phyloP scores from a whole-genome alignment of 2,797 vertebrate genomes.

The Ammospiza maritima region DNA sequence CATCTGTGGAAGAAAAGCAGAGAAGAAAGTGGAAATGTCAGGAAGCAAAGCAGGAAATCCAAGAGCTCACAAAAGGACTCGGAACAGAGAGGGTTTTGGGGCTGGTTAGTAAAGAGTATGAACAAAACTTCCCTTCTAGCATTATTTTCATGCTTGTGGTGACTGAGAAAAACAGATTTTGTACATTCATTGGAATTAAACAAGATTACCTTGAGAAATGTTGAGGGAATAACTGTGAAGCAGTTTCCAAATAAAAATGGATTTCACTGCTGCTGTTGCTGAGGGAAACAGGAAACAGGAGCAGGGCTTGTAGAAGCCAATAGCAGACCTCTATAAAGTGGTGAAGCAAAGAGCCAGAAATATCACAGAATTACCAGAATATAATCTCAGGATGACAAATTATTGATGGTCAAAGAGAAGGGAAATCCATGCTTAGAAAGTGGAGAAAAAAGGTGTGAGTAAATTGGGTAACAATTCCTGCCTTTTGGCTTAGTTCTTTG shows the following conservation, averaged over 20 bases:
- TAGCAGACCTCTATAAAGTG: background rate
- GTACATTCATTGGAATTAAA: background rate
- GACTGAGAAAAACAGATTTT: background rate
- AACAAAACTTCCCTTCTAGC: background rate
- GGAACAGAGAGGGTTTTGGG: background rate
- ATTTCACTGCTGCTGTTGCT: background rate
- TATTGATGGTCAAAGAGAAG: background rate
- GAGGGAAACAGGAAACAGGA: background rate
- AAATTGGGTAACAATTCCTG: background rate
- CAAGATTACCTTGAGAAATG: background rate
- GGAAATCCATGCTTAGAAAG: background rate
- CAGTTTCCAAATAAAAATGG: background rate
- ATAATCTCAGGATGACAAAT: background rate
- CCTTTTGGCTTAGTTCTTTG: background rate
- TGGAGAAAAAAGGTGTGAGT: background rate
- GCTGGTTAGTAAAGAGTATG: background rate
- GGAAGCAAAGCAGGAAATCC: constrained; percentile 31
- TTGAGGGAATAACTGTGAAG: background rate
- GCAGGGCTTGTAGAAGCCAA: accelerated
- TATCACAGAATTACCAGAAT: background rate
- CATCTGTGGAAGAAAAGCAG: background rate
- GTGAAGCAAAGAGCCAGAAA: background rate
- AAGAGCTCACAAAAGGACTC: background rate
- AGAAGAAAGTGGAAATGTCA: background rate
- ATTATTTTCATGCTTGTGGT: background rate